Base-by-base conservation (phyloP, 2,888 invertebrate genomes). In the Pogonocherus hispidulus region DNA sequence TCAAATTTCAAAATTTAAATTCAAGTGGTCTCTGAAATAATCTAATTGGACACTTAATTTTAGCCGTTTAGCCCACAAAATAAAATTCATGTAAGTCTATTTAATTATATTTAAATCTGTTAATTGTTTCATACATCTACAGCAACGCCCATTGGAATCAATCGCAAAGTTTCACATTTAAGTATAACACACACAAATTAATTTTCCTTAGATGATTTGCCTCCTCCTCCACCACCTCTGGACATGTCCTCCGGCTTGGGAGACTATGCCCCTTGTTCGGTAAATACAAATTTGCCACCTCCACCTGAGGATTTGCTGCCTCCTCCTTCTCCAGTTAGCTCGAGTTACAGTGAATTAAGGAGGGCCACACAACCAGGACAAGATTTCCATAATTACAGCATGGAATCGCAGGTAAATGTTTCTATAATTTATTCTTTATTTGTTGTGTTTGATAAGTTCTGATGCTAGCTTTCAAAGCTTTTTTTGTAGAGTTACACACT, bases 281-380 rank as follows among this genome's bases (percentile, higher is more conserved):
- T 86, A 19, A 86, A 86, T 64, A 86, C 85, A 0, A 86, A 87
- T 52, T 77, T 86, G 14, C 85, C 86, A 5, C 88, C 89, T 5
- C 87, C 89, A 4, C 87, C 89, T 0, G 84, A 89, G 59, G 93
- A 94, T 73, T 87, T 92, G 71, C 89, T 92, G 65, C 94, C 94
- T 18, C 95, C 96, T 4, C 95, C 95, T 6, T 95, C 95, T 70
- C 96, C 96, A 1, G 96, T 96, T 0, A 95, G 95, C 79, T 96
- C 95, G 1, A 95, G 95, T 76, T 96, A 96, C 80, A 95, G 95
- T 81, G 96, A 96, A 86, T 86, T 96, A 65, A 89, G 93, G 62
- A 88, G 94, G 73, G 95, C 96, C 11, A 94, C 94, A 19, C 90
- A 93, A 78, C 89, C 90, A 63, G 87, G 79, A 22, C 84, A 82